Base-by-base conservation (phyloP, 1,140 invertebrate species). In the Drosophila azteca region DNA sequence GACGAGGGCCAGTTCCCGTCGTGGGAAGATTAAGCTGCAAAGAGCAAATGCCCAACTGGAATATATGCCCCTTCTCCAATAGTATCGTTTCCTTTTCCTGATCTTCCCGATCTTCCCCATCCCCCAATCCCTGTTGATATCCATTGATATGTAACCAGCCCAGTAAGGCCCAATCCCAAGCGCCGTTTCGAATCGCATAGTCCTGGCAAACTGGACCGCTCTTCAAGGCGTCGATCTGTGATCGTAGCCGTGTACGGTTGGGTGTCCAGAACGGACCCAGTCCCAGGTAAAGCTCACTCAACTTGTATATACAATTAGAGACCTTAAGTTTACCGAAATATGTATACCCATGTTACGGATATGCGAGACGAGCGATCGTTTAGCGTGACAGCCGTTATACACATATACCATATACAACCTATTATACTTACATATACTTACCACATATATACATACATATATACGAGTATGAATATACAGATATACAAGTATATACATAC, bases 1-100 rank as follows among this genome's bases (percentile, higher is more conserved):
- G 91, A 92, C 72, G 91, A 92, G 71, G 77, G 87, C 44, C 83
- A 91, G 65, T 92, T 92, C 68, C 91, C 91, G 26, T 74, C 68
- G 67, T 92, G 91, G 91, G 91, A 92, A 20, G 91, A 92, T 61
- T 92, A 92, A 91, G 24, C 24, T 26, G 24, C 24, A 26, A 26
- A 26, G 24, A 26, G 24, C 24, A 26, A 26, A 26, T 6, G 4
- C 24, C 24, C 24, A 26, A 59, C 62, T 7, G 22, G 6, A 20
- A 22, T 13, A 1, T 1, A 4, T 24, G n/a, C 11, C 2, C 13
- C 8, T 35, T 22, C 48, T 24, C 13, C 64, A 22, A 54, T 3
- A 43, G 31, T 43, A 6, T 22, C 9, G 35, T 44, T 45, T 35
- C 29, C 64, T 45, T 7, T 11, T 45, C 26, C 44, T 5, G 24